These are phyloP conservation scores for Anguilla rostrata DNA, from an alignment of 2,113 vertebrate genomes.

Conservation along the genomic window DNA sequence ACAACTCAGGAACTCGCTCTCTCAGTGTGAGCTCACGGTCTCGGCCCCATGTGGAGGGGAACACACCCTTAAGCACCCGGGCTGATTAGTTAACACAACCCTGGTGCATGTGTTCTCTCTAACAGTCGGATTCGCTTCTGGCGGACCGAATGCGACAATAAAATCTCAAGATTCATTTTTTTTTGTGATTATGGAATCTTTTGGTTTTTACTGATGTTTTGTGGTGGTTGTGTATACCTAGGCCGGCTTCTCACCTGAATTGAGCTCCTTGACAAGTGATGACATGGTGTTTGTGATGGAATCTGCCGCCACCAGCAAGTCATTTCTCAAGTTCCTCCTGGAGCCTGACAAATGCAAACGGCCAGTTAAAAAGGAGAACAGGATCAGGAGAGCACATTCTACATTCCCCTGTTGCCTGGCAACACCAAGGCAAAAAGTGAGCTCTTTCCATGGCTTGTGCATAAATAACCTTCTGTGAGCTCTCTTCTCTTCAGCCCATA, in stretches of 20 bases:
- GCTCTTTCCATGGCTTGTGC: neutral
- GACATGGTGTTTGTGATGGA: constrained; percentile 99
- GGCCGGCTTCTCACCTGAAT: constrained; percentile 79
- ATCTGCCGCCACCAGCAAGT: constrained; percentile 94
- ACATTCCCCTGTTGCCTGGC: constrained; percentile 15
- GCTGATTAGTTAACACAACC: no score
- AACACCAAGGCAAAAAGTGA: constrained; percentile 1
- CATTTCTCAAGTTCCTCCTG: constrained; percentile 93
- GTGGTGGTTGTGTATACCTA: neutral
- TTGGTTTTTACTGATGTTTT: neutral
- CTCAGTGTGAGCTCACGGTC: no score
- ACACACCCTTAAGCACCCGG: no score
- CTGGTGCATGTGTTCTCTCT: no score
- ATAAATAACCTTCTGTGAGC: neutral
- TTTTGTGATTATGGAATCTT: no score
- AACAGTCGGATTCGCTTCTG: no score
- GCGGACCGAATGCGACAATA: no score
- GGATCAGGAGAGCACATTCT: neutral
- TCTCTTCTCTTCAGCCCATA: neutral
- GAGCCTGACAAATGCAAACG: constrained; percentile 72
- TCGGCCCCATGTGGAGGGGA: no score
- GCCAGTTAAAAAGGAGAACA: neutral
- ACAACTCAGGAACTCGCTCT: no score
- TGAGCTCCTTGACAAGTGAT: constrained; percentile 95
- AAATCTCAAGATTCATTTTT: no score